A percentile compares a stretch with the other conserved stretches of the same genome.
phyloP scores from a whole-genome alignment of 1,140 invertebrate genomes.

The Drosophila baimaii region DNA sequence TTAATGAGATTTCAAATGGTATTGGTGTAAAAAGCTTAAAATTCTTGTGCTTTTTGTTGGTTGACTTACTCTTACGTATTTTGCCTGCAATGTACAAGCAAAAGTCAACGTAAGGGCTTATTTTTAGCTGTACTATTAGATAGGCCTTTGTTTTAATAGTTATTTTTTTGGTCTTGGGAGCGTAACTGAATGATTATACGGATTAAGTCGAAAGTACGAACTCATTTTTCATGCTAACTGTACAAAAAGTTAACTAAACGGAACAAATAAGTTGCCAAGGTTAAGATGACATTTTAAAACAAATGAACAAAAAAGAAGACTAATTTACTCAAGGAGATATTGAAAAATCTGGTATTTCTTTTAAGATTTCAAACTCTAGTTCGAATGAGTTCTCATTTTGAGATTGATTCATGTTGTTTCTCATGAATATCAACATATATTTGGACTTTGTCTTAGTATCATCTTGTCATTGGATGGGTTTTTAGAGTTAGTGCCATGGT shows the following conservation, averaged over 20 bases:
- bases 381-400: too few relatives aligned
- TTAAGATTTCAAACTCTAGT: background rate
- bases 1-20: too few relatives aligned
- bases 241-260: too few relatives aligned
- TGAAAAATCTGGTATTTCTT: background rate
- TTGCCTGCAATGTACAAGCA: constrained; percentile 1
- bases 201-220: background rate
- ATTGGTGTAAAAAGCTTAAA: too few relatives aligned
- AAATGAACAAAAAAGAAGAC: background rate
- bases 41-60: too few relatives aligned
- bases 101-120: background rate
- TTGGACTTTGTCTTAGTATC: constrained; percentile 4
- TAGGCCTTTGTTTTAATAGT: too few relatives aligned
- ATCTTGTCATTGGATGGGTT: constrained; percentile 13
- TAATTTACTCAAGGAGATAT: too few relatives aligned
- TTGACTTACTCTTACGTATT: background rate
- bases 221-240: too few relatives aligned
- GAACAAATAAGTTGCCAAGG: background rate
- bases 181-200: background rate
- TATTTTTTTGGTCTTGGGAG: background rate
- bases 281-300: background rate
- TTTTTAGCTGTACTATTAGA: background rate
- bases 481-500: constrained; percentile 9
- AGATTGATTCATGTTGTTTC: background rate
- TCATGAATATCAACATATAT: background rate